A percentile compares a stretch with the other conserved stretches of the same genome.
Conservation (phyloP, 2,888 invertebrate species). For the Digitonthophagus gazella region DNA sequence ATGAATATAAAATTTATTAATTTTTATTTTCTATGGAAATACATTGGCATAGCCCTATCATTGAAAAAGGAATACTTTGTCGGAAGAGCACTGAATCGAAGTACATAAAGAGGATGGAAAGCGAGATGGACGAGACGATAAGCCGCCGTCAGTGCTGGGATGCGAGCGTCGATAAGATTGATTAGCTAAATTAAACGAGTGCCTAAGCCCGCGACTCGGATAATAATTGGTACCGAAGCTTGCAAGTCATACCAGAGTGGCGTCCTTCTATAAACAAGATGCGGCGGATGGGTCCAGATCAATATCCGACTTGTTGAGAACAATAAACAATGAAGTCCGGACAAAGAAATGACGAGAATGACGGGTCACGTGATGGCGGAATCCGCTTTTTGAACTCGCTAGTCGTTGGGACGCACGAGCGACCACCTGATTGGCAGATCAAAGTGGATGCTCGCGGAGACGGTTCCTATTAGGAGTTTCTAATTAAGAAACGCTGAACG, state of each 20-base stretch:
- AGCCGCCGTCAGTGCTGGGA: slow-evolving; percentile 34
- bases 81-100: background rate
- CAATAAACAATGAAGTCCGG: slow-evolving; percentile 45
- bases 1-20: too few relatives aligned
- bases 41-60: background rate
- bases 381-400: slow-evolving; percentile 20
- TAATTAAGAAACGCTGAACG: slow-evolving; percentile 18
- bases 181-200: slow-evolving; percentile 42
- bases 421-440: slow-evolving; percentile 32
- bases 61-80: background rate
- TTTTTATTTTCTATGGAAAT: too few relatives aligned
- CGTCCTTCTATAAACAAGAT: background rate
- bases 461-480: slow-evolving; percentile 18
- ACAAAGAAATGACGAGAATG: slow-evolving; percentile 41
- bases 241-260: slow-evolving; percentile 32
- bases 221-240: slow-evolving; percentile 21
- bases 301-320: slow-evolving; percentile 33
- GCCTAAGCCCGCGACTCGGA: slow-evolving; percentile 5
- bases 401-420: slow-evolving; percentile 29
- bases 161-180: slow-evolving; percentile 43
- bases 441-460: slow-evolving; percentile 25
- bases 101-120: background rate
- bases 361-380: slow-evolving; percentile 37
- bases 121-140: background rate
- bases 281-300: slow-evolving; percentile 13